Evolutionary conservation across 2,888 invertebrate genomes (phyloP).

Genomic region (Caenorhabditis zanzibari): DNA sequence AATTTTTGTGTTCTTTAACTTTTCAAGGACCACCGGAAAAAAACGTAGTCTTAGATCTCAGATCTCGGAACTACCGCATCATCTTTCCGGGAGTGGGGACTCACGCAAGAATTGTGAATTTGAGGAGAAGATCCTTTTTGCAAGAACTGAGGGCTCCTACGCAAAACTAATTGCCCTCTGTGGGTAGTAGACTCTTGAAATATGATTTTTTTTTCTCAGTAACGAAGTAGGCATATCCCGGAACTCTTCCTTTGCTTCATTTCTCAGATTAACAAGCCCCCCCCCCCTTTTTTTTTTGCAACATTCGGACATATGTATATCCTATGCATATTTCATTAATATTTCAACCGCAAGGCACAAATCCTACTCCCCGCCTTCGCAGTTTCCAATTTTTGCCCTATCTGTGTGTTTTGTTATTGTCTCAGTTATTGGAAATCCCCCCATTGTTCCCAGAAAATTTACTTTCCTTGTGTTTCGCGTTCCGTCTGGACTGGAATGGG

Average conservation of each 20-base stretch:
- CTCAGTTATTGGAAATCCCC: neutral
- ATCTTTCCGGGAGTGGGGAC: neutral
- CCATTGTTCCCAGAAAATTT: neutral
- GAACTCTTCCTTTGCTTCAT: conserved; percentile 2
- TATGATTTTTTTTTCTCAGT: conserved; percentile 14
- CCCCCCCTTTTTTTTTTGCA: conserved; percentile 10
- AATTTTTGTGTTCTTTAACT: conserved; percentile 14
- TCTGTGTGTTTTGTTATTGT: conserved; percentile 37
- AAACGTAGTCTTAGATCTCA: neutral
- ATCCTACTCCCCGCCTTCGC: conserved; percentile 34
- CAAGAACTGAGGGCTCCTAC: conserved; percentile 27
- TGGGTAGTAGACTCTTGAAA: neutral
- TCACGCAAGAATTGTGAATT: conserved; percentile 39
- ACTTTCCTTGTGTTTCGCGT: neutral
- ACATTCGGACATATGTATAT: conserved; percentile 30
- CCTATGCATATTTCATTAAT: conserved; percentile 53
- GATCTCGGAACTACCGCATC: conserved; percentile 7
- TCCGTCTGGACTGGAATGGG: neutral
- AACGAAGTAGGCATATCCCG: neutral
- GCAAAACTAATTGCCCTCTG: conserved; percentile 40
- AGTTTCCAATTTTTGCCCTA: conserved; percentile 37
- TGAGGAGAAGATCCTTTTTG: conserved; percentile 30
- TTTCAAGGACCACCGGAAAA: conserved; percentile 18
- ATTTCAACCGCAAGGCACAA: conserved; percentile 38
- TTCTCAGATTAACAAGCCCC: neutral